Conservation (phyloP, 1,140 invertebrate genomes). For the Chlorops oryzae region DNA sequence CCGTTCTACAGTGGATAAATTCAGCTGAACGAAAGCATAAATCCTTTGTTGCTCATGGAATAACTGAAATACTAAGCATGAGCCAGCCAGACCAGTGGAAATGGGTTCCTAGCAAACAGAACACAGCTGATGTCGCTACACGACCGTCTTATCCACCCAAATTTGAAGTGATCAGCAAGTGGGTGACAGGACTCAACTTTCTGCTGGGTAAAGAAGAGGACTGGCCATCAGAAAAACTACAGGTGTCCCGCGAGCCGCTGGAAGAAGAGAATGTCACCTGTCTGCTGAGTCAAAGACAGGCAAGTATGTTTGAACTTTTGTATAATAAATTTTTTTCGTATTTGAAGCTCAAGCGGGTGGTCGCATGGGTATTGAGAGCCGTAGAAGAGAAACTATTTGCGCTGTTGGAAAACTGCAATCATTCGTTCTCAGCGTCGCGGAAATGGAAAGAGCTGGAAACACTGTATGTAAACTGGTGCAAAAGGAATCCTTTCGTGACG, state of each 20-base stretch:
- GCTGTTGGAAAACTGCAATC: too few relatives aligned
- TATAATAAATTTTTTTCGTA: conserved; percentile 1
- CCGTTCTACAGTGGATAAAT: conserved; percentile 35
- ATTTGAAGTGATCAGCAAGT: neutral
- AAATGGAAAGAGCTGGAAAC: too few relatives aligned
- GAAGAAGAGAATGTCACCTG: neutral
- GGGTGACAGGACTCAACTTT: conserved; percentile 23
- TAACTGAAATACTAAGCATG: conserved; percentile 37
- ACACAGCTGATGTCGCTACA: conserved; percentile 30
- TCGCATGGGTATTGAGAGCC: conserved; percentile 1
- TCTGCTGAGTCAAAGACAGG: too few relatives aligned
- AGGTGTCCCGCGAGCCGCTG: too few relatives aligned
- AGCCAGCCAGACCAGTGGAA: conserved; percentile 20
- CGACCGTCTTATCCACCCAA: neutral
- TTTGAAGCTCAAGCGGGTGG: neutral
- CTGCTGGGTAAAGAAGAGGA: neutral
- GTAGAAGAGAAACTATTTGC: too few relatives aligned
- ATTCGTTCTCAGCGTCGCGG: too few relatives aligned
- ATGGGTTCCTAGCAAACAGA: conserved; percentile 26
- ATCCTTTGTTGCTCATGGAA: conserved; percentile 43
- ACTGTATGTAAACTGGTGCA: too few relatives aligned
- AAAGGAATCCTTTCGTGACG: too few relatives aligned
- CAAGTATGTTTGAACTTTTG: neutral
- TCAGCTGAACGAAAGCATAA: conserved; percentile 27
- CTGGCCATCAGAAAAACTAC: conserved; percentile 7